phyloP scores from a whole-genome alignment of 2,797 vertebrate genomes.

The Phylloscopus collybita region DNA sequence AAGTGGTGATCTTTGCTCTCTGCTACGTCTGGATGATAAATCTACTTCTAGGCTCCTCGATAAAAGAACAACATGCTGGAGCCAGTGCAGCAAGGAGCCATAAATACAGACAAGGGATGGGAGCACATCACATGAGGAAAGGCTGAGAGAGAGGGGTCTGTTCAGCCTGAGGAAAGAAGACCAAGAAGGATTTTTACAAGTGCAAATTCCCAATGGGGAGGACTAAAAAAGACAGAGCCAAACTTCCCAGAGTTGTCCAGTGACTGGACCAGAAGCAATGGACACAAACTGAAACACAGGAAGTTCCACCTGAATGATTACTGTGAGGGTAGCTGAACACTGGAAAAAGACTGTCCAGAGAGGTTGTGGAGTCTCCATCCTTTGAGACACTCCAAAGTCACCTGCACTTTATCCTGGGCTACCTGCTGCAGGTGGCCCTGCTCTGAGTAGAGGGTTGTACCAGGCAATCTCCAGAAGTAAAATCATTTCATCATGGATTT shows the following conservation, averaged over 20 bases:
- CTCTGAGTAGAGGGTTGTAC: not conserved
- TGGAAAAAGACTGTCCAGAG: not conserved
- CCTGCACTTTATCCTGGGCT: not conserved
- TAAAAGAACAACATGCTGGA: not conserved
- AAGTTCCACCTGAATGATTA: not conserved
- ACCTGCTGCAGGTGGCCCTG: not conserved
- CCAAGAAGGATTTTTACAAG: not conserved
- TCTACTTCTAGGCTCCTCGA: not conserved
- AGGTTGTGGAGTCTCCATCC: not conserved
- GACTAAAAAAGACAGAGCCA: not conserved
- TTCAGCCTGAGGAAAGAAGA: not conserved
- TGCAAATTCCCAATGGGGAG: not conserved
- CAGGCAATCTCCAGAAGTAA: not conserved
- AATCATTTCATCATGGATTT: fast-evolving
- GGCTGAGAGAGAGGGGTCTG: not conserved
- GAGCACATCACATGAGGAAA: not conserved
- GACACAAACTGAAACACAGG: not conserved
- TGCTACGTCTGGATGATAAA: not conserved
- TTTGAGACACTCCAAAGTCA: not conserved
- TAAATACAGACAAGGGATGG: not conserved
- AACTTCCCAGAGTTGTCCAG: not conserved
- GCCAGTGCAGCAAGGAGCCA: not conserved
- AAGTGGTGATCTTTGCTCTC: not conserved
- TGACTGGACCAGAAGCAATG: not conserved
- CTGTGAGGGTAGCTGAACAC: not conserved